Evolutionary conservation across 53 echinoderm and acorn worm genomes (phyloP).

Genomic region (Arbacia lixula): DNA sequence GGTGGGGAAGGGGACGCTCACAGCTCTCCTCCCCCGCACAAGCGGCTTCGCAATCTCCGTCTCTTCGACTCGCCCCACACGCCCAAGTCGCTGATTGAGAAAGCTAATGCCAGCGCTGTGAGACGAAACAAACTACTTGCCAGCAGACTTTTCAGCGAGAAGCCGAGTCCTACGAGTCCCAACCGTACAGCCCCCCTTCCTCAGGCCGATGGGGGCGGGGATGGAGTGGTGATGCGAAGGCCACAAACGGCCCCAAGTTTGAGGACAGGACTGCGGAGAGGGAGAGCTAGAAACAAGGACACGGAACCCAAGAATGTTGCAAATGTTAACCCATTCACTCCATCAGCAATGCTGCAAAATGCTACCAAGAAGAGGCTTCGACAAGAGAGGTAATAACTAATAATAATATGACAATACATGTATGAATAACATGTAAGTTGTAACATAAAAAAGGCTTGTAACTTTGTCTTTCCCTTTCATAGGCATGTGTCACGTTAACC

Average conservation of each 20-base stretch:
- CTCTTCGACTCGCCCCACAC: conserved; percentile 98
- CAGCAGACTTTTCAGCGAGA: conserved; percentile 35
- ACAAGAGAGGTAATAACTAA: conserved; percentile 59
- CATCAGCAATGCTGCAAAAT: conserved; percentile 69
- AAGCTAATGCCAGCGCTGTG: conserved; percentile 42
- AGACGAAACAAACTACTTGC: conserved; percentile 30
- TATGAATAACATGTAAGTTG: no score
- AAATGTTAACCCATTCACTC: conserved; percentile 96
- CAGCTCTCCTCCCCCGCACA: conserved; percentile 79
- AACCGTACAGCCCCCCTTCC: neutral
- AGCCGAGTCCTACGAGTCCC: neutral
- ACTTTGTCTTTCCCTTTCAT: no score
- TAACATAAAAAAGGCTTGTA: no score
- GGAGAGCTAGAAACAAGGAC: neutral
- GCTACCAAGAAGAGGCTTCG: conserved; percentile 79
- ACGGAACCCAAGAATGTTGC: conserved; percentile 53
- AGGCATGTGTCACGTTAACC: no score
- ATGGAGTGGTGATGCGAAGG: neutral
- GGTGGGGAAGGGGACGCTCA: conserved; percentile 15
- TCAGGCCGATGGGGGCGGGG: neutral
- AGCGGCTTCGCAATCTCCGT: conserved; percentile 82
- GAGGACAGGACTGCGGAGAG: conserved; percentile 23
- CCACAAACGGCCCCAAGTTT: conserved; percentile 45
- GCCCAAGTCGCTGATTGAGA: conserved; percentile 85
- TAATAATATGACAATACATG: no score